Conservation (phyloP, 2,113 vertebrate species). For the Oryzias celebensis region DNA sequence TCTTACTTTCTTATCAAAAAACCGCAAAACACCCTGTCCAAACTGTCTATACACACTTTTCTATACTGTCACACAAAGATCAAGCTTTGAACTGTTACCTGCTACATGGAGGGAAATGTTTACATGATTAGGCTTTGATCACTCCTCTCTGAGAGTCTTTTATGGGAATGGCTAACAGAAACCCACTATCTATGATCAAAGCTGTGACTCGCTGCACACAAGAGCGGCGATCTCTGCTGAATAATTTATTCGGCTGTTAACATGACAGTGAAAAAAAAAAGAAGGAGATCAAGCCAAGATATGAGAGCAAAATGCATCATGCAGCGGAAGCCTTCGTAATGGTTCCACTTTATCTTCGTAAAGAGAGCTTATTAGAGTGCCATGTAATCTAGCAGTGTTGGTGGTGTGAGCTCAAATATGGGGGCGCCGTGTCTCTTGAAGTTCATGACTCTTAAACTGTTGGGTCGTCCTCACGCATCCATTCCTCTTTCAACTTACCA, state of each 20-base stretch:
- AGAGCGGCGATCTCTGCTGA: constrained; percentile 42
- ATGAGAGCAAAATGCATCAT: constrained; percentile 16
- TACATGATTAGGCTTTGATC: constrained; percentile 48
- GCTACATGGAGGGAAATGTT: constrained; percentile 25
- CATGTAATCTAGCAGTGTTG: constrained; percentile 20
- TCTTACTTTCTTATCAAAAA: too few species aligned
- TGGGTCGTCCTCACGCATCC: background rate
- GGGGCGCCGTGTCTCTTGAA: background rate
- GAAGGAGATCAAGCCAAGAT: constrained; percentile 32
- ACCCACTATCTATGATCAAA: constrained; percentile 40
- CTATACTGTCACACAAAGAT: constrained; percentile 5
- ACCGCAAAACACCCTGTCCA: too few species aligned
- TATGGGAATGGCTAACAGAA: constrained; percentile 27
- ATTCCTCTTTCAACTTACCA: too few species aligned
- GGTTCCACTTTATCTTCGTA: constrained; percentile 13
- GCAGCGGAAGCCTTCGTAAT: constrained; percentile 13
- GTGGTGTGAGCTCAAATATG: constrained; percentile 15
- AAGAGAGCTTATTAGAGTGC: constrained; percentile 34
- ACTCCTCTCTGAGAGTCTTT: constrained; percentile 10
- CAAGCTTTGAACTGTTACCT: constrained; percentile 10
- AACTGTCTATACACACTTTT: too few species aligned
- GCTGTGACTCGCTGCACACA: constrained; percentile 44
- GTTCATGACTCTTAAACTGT: background rate
- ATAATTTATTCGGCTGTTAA: constrained; percentile 67
- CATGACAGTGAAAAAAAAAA: constrained; percentile 46